Base-by-base conservation (phyloP, 2,888 invertebrate genomes). In the Machimus rusticus region DNA sequence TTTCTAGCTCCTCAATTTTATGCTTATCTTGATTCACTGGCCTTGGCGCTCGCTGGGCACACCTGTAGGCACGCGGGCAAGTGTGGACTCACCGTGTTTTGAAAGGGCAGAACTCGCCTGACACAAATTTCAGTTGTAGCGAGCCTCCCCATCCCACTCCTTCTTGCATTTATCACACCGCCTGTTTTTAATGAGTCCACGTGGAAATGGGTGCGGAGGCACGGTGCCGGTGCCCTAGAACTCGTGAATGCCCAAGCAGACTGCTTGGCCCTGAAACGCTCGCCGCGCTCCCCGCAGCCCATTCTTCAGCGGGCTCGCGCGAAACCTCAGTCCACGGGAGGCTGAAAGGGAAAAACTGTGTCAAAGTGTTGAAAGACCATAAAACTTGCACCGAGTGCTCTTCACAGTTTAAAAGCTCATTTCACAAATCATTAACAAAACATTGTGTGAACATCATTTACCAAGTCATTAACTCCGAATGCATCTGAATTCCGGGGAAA, bases 381-480 rank as follows among this genome's bases (percentile, higher is more conserved):
- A 84, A 84, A 84, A 84, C 84, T 84, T 84, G 74, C 66, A 84
- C 66, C 84, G 66, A 84, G 57, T 84, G 84, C 66, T 84, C 66
- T 84, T 84, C 84, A 84, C 74, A 74, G 39, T 86, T 86, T 86
- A 86, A 86, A 86, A 86, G 86, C 86, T 86, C 86, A 86, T 86
- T 86, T 86, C 86, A 86, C 86, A 86, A 86, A 86, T 86, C 76
- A 86, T 86, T 86, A 86, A 86, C 86, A 86, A 86, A 86, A 86
- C 76, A 86, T 86, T 86, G 86, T 86, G 86, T 86, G 86, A 86
- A 86, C 86, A 86, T 86, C 76, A 86, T 86, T 86, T 86, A 86
- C 86, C 86, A 86, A 86, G 76, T 86, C 86, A 86, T 86, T 86
- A 86, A 86, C 74, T 86, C 74, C 51, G 51, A 86, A 74, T 86